These are phyloP conservation scores for Lepidostoma basale DNA, from an alignment of 1,140 invertebrate genomes.

Conservation along the genomic window DNA sequence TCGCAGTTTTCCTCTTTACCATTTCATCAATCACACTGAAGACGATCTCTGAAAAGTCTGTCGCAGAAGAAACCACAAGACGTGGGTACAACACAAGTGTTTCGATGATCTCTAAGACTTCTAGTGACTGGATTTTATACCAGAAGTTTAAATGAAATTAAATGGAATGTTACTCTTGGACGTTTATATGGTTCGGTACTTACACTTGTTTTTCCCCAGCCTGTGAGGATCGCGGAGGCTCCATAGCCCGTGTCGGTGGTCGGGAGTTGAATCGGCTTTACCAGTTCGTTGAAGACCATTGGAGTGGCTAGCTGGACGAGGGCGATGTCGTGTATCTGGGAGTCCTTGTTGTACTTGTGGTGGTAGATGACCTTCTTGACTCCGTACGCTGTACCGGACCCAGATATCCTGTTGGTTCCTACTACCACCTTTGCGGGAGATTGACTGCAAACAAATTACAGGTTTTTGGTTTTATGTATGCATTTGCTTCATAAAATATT, in stretches of 20 bases:
- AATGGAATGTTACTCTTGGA: too few relatives aligned
- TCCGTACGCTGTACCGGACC: slow-evolving; percentile 2
- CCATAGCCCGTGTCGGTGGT: slow-evolving; percentile 46
- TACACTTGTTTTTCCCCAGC: slow-evolving; percentile 61
- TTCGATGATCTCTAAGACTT: too few relatives aligned
- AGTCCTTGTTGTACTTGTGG: slow-evolving; percentile 60
- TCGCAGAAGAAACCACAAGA: too few relatives aligned
- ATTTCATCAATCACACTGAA: too few relatives aligned
- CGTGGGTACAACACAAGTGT: too few relatives aligned
- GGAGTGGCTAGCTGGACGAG: slow-evolving; percentile 62
- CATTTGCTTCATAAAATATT: too few relatives aligned
- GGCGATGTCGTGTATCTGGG: slow-evolving; percentile 69
- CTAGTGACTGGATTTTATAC: too few relatives aligned
- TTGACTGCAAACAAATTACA: slow-evolving; percentile 3
- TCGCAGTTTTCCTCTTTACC: too few relatives aligned
- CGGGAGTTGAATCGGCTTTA: slow-evolving; percentile 53
- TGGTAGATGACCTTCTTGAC: slow-evolving; percentile 49
- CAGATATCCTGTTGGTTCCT: slow-evolving; percentile 12
- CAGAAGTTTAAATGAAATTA: too few relatives aligned
- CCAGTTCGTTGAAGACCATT: slow-evolving; percentile 55
- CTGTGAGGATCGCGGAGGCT: slow-evolving; percentile 56
- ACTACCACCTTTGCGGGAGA: slow-evolving; percentile 12
- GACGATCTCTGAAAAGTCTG: too few relatives aligned
- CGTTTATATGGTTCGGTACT: too few relatives aligned
- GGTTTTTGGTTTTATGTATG: too few relatives aligned